Conservation (phyloP, 2,797 vertebrate species). For the Microctenopoma stevenorrisi region DNA sequence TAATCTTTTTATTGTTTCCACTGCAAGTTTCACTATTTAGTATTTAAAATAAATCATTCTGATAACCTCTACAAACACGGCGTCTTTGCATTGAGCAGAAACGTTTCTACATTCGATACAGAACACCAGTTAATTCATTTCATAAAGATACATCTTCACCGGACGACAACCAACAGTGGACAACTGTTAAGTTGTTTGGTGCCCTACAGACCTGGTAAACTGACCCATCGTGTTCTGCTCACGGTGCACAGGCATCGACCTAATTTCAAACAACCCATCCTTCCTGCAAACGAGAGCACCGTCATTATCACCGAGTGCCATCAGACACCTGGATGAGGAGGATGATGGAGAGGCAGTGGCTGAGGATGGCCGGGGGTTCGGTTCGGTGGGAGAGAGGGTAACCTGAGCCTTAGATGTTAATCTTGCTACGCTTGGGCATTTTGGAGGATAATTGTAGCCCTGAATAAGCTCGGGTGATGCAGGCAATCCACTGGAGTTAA, state of each 20-base stretch:
- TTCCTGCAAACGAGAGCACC: constrained; percentile 74
- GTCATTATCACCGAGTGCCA: constrained; percentile 83
- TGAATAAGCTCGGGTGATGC: constrained; percentile 77
- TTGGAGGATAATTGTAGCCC: constrained; percentile 86
- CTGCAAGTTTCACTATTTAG: no score
- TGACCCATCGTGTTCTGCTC: constrained; percentile 65
- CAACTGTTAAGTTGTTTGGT: constrained; percentile 63
- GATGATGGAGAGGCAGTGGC: constrained; percentile 57
- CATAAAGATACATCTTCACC: constrained; percentile 17
- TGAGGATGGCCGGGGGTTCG: constrained; percentile 55
- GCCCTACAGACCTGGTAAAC: constrained; percentile 72
- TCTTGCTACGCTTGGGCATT: constrained; percentile 79
- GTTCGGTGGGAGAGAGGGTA: constrained; percentile 71
- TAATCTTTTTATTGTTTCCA: no score
- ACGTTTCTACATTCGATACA: background rate
- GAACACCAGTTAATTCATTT: background rate
- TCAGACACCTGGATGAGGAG: constrained; percentile 82
- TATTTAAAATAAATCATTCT: background rate
- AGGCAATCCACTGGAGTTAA: constrained; percentile 75
- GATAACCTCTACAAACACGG: background rate
- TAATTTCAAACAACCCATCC: constrained; percentile 69
- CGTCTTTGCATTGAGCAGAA: background rate
- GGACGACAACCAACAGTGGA: constrained; percentile 41
- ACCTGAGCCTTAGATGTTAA: constrained; percentile 83
- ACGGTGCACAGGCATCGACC: constrained; percentile 73